Percentiles rank a stretch among this genome's conserved stretches.
These are phyloP conservation scores for Antitype chi DNA, from an alignment of 2,888 invertebrate genomes.

Conservation along the genomic window DNA sequence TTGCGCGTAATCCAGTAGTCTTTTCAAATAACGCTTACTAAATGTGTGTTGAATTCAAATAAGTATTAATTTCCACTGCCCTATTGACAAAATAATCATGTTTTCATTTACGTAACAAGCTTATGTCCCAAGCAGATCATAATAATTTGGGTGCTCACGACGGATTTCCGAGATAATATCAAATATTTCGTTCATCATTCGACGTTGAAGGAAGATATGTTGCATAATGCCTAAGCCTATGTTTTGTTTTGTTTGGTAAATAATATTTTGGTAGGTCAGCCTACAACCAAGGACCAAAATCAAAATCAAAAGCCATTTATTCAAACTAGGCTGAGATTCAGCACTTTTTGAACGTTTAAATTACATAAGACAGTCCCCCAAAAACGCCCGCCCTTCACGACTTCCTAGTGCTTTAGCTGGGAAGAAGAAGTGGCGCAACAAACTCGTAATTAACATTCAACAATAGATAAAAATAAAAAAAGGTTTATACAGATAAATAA, in stretches of 20 bases:
- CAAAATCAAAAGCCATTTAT: no score
- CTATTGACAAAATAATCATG: background rate
- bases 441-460: no score
- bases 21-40: background rate
- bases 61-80: background rate
- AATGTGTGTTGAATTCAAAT: background rate
- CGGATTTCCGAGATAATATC: slow-evolving; percentile 6
- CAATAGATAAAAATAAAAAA: no score
- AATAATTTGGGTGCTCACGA: background rate
- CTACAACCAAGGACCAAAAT: background rate
- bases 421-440: no score
- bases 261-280: background rate
- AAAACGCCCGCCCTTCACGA: no score
- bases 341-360: no score
- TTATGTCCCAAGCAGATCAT: slow-evolving; percentile 4
- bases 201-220: background rate
- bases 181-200: slow-evolving; percentile 5
- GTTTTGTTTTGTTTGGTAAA: background rate
- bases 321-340: no score
- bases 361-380: no score
- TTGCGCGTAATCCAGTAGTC: background rate
- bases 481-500: no score
- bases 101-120: slow-evolving; percentile 11
- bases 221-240: background rate
- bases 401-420: no score